Conservation (phyloP, 35 echinoderm and acorn worm species). For the Apostichopus californicus region DNA sequence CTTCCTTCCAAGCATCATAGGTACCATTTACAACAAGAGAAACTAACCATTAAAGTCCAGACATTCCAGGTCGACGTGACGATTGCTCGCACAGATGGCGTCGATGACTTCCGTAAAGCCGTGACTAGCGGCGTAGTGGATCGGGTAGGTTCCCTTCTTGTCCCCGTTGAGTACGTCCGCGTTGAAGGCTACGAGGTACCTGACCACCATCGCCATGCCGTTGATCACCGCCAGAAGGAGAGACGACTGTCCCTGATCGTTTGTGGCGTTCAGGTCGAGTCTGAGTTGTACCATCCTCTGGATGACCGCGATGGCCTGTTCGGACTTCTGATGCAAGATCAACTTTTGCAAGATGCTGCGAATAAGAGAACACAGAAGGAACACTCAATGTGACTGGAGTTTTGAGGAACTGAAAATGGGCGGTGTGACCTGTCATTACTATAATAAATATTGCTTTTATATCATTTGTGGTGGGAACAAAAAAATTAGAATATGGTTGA, state of each 20-base stretch:
- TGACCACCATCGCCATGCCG: constrained; percentile 32
- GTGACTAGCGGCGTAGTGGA: constrained; percentile 46
- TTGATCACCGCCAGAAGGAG: constrained; percentile 47
- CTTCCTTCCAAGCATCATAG: too few relatives aligned
- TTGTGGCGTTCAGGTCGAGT: constrained; percentile 22
- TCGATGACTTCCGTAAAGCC: background rate
- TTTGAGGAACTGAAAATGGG: too few relatives aligned
- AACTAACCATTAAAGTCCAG: constrained; percentile 48
- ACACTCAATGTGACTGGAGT: too few relatives aligned
- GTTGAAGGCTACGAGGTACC: background rate
- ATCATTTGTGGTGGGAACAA: too few relatives aligned
- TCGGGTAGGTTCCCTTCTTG: constrained; percentile 38
- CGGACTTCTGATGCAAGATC: background rate
- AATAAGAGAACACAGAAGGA: background rate
- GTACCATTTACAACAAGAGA: background rate
- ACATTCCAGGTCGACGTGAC: background rate
- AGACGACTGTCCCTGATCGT: constrained; percentile 13
- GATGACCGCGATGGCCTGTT: background rate
- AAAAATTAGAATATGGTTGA: too few relatives aligned
- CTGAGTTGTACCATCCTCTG: constrained; percentile 5
- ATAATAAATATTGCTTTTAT: too few relatives aligned
- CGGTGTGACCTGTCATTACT: too few relatives aligned
- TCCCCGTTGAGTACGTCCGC: constrained; percentile 21
- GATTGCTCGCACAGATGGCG: background rate
- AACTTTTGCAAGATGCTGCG: constrained; percentile 22